Evolutionary conservation across 2,888 invertebrate species (phyloP).

Genomic region (Drosophila mulleri): DNA sequence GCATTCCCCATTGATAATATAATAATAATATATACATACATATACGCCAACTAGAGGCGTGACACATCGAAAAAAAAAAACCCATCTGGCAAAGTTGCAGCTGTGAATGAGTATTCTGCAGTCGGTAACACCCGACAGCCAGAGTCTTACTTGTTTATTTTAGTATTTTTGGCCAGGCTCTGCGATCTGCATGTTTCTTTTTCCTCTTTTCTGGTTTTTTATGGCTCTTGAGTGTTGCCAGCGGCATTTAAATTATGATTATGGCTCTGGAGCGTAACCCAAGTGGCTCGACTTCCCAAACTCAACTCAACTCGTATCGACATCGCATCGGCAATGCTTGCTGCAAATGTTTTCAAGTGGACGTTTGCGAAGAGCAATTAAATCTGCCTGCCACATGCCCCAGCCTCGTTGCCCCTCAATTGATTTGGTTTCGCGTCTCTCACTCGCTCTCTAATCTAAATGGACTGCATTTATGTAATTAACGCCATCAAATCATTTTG

Average conservation of each 20-base stretch:
- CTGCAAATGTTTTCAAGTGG: slow-evolving; percentile 49
- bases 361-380: slow-evolving; percentile 48
- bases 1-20: too few species aligned
- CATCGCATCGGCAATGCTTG: slow-evolving; percentile 17
- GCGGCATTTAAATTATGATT: slow-evolving; percentile 70
- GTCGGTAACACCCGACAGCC: too few species aligned
- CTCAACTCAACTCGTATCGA: slow-evolving; percentile 9
- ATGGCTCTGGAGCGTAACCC: slow-evolving; percentile 61
- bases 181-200: slow-evolving; percentile 6
- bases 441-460: slow-evolving; percentile 47
- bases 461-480: slow-evolving; percentile 64
- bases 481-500: slow-evolving; percentile 62
- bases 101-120: too few species aligned
- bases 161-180: slow-evolving; percentile 27
- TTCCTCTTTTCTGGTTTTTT: slow-evolving; percentile 35
- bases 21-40: too few species aligned
- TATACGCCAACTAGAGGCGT: too few species aligned
- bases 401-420: slow-evolving; percentile 27
- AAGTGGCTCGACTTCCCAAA: slow-evolving; percentile 38
- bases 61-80: too few species aligned
- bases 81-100: too few species aligned
- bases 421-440: slow-evolving; percentile 47
- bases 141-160: neutral
- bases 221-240: slow-evolving; percentile 60
- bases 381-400: slow-evolving; percentile 29